These are phyloP conservation scores for Dicyrtomina minuta DNA, from an alignment of 2,888 invertebrate genomes.

Conservation along the genomic window DNA sequence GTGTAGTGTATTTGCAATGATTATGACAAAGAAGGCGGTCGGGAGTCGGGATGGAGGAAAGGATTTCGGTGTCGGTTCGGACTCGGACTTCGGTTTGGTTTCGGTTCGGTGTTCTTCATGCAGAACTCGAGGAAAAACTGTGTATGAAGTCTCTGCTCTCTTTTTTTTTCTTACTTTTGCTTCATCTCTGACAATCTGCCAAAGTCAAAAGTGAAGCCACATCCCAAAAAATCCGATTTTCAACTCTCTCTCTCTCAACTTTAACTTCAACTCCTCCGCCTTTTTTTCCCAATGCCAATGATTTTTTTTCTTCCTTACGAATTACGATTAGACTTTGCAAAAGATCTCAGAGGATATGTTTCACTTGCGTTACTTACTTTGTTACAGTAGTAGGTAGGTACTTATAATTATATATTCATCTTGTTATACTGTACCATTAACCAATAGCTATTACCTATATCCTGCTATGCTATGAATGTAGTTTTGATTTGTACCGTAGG, in stretches of 20 bases:
- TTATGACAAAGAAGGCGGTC: background rate
- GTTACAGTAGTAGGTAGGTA: too few relatives aligned
- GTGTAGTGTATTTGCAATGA: background rate
- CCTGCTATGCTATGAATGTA: too few relatives aligned
- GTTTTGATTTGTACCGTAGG: too few relatives aligned
- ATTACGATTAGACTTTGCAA: too few relatives aligned
- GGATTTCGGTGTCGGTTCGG: too few relatives aligned
- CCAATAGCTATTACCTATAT: background rate
- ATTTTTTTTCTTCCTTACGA: too few relatives aligned
- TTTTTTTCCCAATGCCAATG: slow-evolving; percentile 18
- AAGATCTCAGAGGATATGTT: too few relatives aligned
- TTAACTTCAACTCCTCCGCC: slow-evolving; percentile 9
- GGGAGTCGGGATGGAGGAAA: slow-evolving; percentile 25
- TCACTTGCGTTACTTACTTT: too few relatives aligned
- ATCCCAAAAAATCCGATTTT: too few relatives aligned
- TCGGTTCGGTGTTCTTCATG: slow-evolving; percentile 6
- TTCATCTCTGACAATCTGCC: slow-evolving; percentile 15
- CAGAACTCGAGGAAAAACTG: slow-evolving; percentile 12
- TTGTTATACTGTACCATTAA: background rate
- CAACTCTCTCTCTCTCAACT: background rate
- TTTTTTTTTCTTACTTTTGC: too few relatives aligned
- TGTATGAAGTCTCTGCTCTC: too few relatives aligned
- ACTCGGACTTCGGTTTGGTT: slow-evolving; percentile 15
- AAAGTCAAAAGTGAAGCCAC: too few relatives aligned
- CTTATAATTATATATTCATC: background rate